Base-by-base conservation (phyloP, 2,113 vertebrate species). In the Butorides virescens region DNA sequence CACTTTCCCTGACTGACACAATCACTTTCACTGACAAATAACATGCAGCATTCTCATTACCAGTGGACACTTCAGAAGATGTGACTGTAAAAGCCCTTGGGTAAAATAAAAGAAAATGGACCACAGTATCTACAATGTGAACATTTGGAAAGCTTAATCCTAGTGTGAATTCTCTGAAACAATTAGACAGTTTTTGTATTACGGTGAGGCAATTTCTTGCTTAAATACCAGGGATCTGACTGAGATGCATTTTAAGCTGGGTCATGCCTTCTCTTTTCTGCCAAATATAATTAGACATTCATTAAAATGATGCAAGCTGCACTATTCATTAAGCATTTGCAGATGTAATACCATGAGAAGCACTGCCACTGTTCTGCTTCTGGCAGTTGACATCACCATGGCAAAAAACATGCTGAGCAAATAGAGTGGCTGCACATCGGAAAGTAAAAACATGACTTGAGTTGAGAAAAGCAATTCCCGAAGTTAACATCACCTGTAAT, bases 231-330 rank as follows among this genome's bases (percentile, higher is more conserved):
- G 44, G 32, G 17, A 44, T 65, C 50, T 77, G 39, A 90, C 77
- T 84, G 87, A 88, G 46, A 55, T 39, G 22, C 70, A 94, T 94
- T 92, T 96, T 92, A 95, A 97, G 52, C 86, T 93, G 88, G 95
- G 82, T 93, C 88, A 94, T 92, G 90, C 71, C 47, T 93, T 94
- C 53, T 90, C 56, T 86, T 95, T 94, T 93, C 75, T 95, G 87
- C 86, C 58, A 93, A 96, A 85, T 83, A 49, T 87, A 92, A 95
- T 97, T 86, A 93, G 66, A 96, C 96, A 88, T 56, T 15, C 71
- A 86, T 82, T 96, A 86, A 95, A 91, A 97, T 95, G 39, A 4
- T 39, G 84, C 77, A 92, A 94, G 66, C 80, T 95, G 56, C 53
- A 66, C 25, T 67, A 75, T 88, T 96, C 81, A 89, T 95, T 91